Conservation (phyloP, 2,888 invertebrate species). For the Cremastinae sp. region DNA sequence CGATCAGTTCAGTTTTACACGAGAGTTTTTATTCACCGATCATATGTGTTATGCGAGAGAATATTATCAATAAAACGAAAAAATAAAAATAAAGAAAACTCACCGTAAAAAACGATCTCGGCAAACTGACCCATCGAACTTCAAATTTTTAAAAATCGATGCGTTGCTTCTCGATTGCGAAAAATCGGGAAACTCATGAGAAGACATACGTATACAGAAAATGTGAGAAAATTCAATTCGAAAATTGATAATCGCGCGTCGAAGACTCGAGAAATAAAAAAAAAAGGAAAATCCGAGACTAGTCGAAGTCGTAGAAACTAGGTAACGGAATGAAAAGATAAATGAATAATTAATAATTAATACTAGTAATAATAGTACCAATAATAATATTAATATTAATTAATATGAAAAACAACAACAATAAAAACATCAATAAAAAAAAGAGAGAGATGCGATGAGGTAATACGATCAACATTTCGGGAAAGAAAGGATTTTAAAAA, state of each 20-base stretch:
- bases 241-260: conserved; percentile 37
- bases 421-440: conserved; percentile 9
- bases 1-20: conserved; percentile 49
- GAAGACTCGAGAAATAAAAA: conserved; percentile 34
- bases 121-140: not conserved
- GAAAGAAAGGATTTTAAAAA: conserved; percentile 1
- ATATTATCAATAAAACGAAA: conserved; percentile 25
- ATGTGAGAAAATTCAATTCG: not conserved
- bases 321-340: conserved; percentile 4
- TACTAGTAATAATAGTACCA: no score
- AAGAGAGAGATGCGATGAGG: not conserved
- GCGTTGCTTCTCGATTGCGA: conserved; percentile 5
- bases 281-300: conserved; percentile 10
- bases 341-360: not conserved
- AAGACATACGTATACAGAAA: conserved; percentile 15
- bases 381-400: no score
- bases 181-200: not conserved
- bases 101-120: conserved; percentile 9
- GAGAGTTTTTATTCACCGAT: conserved; percentile 53
- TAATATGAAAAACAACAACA: not conserved
- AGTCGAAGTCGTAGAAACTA: conserved; percentile 33
- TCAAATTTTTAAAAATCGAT: not conserved
- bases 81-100: conserved; percentile 16
- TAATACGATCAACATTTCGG: conserved; percentile 25
- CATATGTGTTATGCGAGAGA: conserved; percentile 32